Evolutionary conservation across 2,113 vertebrate genomes (phyloP), one percentile per base, ranked within the genome.

Genomic region (Odobenus rosmarus): DNA sequence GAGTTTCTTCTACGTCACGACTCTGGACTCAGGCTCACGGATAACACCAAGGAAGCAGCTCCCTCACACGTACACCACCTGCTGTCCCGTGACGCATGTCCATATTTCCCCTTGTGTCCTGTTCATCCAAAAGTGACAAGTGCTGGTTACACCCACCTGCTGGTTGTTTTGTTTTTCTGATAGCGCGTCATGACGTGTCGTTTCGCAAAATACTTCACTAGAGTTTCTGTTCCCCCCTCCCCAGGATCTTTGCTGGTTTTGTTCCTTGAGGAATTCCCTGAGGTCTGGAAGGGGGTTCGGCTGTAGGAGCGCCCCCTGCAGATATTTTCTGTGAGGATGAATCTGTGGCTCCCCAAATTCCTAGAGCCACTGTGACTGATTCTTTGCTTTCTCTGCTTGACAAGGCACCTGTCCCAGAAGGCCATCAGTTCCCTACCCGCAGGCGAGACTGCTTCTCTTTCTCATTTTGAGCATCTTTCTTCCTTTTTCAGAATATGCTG

Each of bases 401-500:
- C 33, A 36, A 10, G 67, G 21, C 5, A 4, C 46, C 33, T 31
- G 16, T 69, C 51, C 23, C 46, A 13, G 23, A 28, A 36, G 14
- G 24, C 21, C 13, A 0, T 53, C n/a, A 21, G 23, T 5, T 31
- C 12, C 42, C 69, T 3, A 3, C 28, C 3, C 0, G 2, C 42
- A 0, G 33, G 7, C 4, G 0, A 85, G 79, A 26, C 18, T 1
- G 2, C 33, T 33, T 69, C 18, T 62, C 31, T 61, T 53, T 26
- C 86, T 94, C 14, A 83, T 21, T 12, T 5, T 23, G 18, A 55
- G 10, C 21, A 0, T 80, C 23, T 89, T 51, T n/a, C 6, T 36
- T 59, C 26, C 14, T 64, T 1, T 95, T 64, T 2, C 97, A 99
- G 99, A 99, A 98, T 99, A 99, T 98, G 99, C 99, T 0, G 99